Evolutionary conservation across 2,888 invertebrate species (phyloP).

Genomic region (Trisateles emortualis): DNA sequence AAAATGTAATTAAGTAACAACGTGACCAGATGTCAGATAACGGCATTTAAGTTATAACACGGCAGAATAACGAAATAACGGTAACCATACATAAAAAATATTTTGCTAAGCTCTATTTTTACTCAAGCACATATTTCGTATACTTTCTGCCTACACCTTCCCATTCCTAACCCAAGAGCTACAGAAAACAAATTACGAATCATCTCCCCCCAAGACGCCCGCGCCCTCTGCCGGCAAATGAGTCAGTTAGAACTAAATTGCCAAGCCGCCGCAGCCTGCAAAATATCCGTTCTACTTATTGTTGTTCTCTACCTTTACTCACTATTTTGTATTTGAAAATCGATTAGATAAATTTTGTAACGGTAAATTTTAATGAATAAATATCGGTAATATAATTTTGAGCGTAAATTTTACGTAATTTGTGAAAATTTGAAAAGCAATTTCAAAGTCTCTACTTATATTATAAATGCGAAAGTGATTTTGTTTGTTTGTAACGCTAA

Average conservation of each 20-base stretch:
- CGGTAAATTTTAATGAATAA: background rate
- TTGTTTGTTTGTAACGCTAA: no score
- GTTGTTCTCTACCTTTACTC: slow-evolving; percentile 4
- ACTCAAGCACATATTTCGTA: background rate
- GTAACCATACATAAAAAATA: no score
- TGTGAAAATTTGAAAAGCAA: no score
- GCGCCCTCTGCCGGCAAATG: slow-evolving; percentile 68
- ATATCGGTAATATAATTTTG: no score
- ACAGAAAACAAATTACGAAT: slow-evolving; percentile 87
- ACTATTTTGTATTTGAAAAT: background rate
- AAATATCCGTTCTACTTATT: slow-evolving; percentile 80
- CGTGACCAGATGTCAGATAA: no score
- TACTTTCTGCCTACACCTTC: background rate
- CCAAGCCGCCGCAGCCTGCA: slow-evolving; percentile 73
- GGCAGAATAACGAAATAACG: no score
- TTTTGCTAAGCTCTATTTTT: no score
- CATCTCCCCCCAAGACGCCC: slow-evolving; percentile 77
- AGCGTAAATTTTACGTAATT: no score
- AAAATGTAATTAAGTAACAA: no score
- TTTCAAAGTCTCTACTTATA: no score
- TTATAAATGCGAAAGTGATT: no score
- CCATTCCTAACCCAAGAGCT: slow-evolving; percentile 61
- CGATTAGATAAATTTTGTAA: background rate
- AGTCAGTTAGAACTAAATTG: slow-evolving; percentile 85
- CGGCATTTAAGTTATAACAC: no score